Base-by-base conservation (phyloP, 2,888 invertebrate species). In the Diloba caeruleocephala region DNA sequence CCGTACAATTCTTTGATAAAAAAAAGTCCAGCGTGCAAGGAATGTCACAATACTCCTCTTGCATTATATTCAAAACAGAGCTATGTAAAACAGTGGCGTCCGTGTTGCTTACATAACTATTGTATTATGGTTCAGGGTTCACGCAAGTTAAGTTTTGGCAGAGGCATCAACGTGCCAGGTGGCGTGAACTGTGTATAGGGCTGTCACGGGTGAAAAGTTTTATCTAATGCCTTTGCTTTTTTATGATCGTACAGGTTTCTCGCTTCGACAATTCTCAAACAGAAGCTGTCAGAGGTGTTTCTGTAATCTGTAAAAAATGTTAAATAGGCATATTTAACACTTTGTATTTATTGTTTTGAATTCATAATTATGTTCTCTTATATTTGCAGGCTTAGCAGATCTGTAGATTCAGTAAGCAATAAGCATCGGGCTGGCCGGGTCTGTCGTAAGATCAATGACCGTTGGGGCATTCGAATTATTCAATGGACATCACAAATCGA, bases 81-180 rank as follows among this genome's bases (percentile, higher is more conserved):
- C 15, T 51, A 29, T 39, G 32, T 53, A 28, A 39, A 55, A 33
- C 44, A 45, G 39, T 21, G 36, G 55, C 51, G 45, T 55, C 54
- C 50, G 48, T 12, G 23, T 42, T 23, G 33, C 32, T 71, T 71
- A 48, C 60, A 38, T 57, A 64, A 71, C 64, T 23, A 42, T 63
- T 53, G 51, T 57, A 38, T 21, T 39, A 44, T 43, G 29, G 48
- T 50, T 51, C 37, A 57, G 43, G 65, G 65, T 71, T 71, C 65
- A 68, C 58, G 68, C 61, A 51, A 42, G 48, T 38, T 59, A 54
- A 26, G 23, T 71, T 71, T 71, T 52, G 69, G 55, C 55, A 71
- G 15, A 57, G 28, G 15, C 39, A 61, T 57, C 50, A 29, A 34
- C 61, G 49, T 56, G 37, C 53, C 58, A 53, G 48, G 58, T 58